Evolutionary conservation across 1,140 invertebrate species (phyloP).

Genomic region (Zaprionus ghesquierei): DNA sequence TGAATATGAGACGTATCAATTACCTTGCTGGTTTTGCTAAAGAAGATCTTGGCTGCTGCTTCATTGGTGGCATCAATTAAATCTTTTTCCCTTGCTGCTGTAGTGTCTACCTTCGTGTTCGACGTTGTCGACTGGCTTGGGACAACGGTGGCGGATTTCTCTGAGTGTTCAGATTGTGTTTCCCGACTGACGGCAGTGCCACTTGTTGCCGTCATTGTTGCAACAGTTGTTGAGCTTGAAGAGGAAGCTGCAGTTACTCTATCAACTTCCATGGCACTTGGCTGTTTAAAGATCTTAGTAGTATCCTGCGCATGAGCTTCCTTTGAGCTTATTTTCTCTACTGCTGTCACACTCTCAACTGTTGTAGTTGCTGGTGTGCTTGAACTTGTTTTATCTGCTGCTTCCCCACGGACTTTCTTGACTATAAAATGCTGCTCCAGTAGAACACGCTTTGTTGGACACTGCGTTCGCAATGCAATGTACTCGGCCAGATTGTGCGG

Average conservation of each 20-base stretch:
- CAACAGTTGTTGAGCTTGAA: too few species aligned
- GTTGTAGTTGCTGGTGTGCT: neutral
- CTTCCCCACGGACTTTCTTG: neutral
- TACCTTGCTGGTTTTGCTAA: conserved; percentile 8
- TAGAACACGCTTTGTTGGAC: neutral
- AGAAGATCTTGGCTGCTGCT: neutral
- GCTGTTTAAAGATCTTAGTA: neutral
- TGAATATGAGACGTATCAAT: neutral
- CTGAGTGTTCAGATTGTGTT: neutral
- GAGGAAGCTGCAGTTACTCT: too few species aligned
- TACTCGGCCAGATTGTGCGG: conserved; percentile 13
- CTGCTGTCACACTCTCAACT: neutral
- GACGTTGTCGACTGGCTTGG: neutral
- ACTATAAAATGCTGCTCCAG: conserved; percentile 8
- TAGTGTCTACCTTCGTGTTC: neutral
- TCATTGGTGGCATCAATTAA: neutral
- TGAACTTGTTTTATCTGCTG: neutral
- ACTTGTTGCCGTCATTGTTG: neutral
- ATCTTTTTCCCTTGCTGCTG: neutral
- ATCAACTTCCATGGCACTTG: too few species aligned
- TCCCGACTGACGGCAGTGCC: neutral
- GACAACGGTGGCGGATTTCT: neutral
- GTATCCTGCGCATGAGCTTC: neutral
- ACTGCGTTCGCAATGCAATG: neutral
- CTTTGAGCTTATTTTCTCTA: neutral